phyloP scores from a whole-genome alignment of 2,113 vertebrate genomes.

The Eulemur rufifrons region DNA sequence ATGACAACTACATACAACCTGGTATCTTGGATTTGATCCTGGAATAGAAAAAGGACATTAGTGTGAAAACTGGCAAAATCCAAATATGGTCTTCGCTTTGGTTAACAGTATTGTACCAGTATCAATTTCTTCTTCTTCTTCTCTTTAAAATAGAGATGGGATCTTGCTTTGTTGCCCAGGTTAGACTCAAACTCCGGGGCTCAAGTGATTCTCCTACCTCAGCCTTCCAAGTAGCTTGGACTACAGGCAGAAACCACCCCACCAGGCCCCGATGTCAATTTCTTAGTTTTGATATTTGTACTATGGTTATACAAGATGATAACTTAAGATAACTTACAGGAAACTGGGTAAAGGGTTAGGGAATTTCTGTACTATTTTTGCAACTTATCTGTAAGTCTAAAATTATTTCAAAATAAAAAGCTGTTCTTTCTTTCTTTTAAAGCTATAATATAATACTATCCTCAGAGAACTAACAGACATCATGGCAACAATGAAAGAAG shows the following conservation, averaged over 20 bases:
- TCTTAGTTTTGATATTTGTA: not conserved
- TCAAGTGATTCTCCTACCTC: too few species aligned
- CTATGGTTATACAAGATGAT: not conserved
- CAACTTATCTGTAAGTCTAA: conserved; percentile 35
- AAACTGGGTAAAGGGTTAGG: not conserved
- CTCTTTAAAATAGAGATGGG: too few species aligned
- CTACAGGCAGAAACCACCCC: too few species aligned
- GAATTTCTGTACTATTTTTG: conserved; percentile 29
- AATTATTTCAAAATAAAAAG: conserved; percentile 41
- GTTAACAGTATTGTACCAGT: not conserved
- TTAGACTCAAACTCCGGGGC: too few species aligned
- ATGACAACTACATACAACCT: not conserved
- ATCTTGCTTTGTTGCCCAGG: too few species aligned
- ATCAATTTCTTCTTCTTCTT: not conserved
- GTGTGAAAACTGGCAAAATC: not conserved
- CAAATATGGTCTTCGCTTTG: not conserved
- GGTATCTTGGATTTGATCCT: not conserved
- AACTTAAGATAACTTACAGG: not conserved
- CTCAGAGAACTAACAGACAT: not conserved
- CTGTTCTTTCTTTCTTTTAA: not conserved
- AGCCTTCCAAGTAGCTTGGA: too few species aligned
- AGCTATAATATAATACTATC: not conserved
- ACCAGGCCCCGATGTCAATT: not conserved
- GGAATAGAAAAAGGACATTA: not conserved
- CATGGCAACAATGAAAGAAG: not conserved